Evolutionary conservation across 2,113 vertebrate species (phyloP), one percentile per base, ranked within the genome.

Genomic region (Mormyrus lacerda): DNA sequence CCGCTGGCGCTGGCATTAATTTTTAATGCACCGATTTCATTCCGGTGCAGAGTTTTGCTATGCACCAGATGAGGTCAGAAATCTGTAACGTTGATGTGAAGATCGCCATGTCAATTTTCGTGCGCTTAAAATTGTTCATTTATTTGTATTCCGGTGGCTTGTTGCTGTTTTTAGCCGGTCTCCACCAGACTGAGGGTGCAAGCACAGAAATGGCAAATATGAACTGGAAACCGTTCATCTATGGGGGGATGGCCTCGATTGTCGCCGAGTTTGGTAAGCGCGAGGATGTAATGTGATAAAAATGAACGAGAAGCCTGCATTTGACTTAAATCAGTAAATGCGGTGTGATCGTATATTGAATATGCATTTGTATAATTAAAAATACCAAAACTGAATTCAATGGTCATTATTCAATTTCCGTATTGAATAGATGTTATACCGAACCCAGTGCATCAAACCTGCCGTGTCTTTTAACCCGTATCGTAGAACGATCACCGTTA

Each of bases 171-270:
- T 42, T 96, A 92, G 93, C 94, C 48, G 94, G 95, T 94, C 94
- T 97, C 94, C 96, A 96, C 92, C 96, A 94, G 94, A 96, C 94
- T 90, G 95, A 96, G 91, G 94, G 94, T 82, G 94, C 95, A 87
- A 93, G 93, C 91, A 93, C 96, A 92, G 97, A 97, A 91, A 98
- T 99, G 98, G 93, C 94, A 93, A 96, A 92, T 93, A 93, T 99
- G 91, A 98, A 97, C 94, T 99, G 98, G 98, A 98, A 99, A 94
- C 98, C 98, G 87, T 99, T 99, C 94, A 97, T 99, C 89, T 99
- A 97, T 91, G 98, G 98, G 91, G 98, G 98, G 91, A 96, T 98
- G 96, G 97, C 97, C 94, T 98, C 98, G 91, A 97, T 98, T 91
- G 97, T 98, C 94, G 98, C 98, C 92, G 98, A 98, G 94, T 98